phyloP scores from a whole-genome alignment of 2,888 invertebrate genomes.

The Steromphala cineraria region DNA sequence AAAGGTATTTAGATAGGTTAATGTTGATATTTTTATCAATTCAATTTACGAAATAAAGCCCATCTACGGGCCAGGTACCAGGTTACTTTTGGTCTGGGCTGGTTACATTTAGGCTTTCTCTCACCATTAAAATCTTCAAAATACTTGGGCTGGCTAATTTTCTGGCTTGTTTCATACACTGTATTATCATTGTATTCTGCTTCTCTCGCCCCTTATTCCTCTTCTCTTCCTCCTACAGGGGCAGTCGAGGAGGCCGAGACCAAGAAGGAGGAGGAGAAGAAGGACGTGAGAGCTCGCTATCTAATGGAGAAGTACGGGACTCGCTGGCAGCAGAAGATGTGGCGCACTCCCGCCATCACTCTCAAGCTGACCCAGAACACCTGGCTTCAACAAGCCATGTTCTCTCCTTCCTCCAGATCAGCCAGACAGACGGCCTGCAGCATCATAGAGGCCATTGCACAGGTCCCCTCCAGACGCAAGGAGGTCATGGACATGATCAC shows the following conservation, averaged over 20 bases:
- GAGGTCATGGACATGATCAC: constrained; percentile 90
- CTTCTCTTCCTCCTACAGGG: not conserved
- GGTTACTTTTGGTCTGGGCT: too few relatives aligned
- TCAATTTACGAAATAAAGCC: too few relatives aligned
- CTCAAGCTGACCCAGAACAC: constrained; percentile 77
- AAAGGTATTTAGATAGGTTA: too few relatives aligned
- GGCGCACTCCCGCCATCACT: constrained; percentile 61
- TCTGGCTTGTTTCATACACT: too few relatives aligned
- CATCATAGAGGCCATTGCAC: constrained; percentile 89
- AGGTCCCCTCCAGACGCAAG: constrained; percentile 79
- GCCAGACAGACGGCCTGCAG: constrained; percentile 92
- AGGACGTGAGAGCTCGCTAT: constrained; percentile 77
- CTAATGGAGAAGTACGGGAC: constrained; percentile 85
- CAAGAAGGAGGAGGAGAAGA: constrained; percentile 53
- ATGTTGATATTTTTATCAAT: too few relatives aligned
- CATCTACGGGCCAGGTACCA: too few relatives aligned
- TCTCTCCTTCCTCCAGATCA: constrained; percentile 91
- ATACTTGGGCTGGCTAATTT: too few relatives aligned
- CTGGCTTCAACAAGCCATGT: constrained; percentile 94
- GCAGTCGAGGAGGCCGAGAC: constrained; percentile 26
- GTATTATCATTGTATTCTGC: too few relatives aligned
- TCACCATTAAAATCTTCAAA: too few relatives aligned
- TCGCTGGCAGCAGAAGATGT: constrained; percentile 80
- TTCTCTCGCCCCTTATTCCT: too few relatives aligned
- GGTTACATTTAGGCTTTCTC: too few relatives aligned